phyloP scores from a whole-genome alignment of 2,797 vertebrate species.

The Hephaestus fuliginosus region DNA sequence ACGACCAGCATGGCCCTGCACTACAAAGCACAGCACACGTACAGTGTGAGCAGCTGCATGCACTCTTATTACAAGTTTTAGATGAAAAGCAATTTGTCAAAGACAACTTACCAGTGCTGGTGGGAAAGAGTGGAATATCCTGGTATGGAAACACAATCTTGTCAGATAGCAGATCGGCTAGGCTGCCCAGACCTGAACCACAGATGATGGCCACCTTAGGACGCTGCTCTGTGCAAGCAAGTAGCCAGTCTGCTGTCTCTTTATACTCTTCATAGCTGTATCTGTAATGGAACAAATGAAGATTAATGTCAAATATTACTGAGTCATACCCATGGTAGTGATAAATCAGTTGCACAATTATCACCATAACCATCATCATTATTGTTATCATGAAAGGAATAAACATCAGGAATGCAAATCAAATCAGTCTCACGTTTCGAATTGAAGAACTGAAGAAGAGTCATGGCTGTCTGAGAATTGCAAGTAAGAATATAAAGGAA shows the following conservation, averaged over 20 bases:
- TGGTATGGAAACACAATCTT: conserved; percentile 71
- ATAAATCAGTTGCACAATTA: not conserved
- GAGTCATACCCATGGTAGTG: not conserved
- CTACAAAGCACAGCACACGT: conserved; percentile 68
- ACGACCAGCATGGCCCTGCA: conserved; percentile 85
- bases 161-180: conserved; percentile 81
- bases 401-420: not conserved
- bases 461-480: not conserved
- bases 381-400: not conserved
- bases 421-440: not conserved
- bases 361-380: not conserved
- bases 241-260: conserved; percentile 85
- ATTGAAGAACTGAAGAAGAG: no score
- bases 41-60: conserved; percentile 25
- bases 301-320: conserved; percentile 3
- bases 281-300: conserved; percentile 46
- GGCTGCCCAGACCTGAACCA: conserved; percentile 84
- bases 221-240: conserved; percentile 55
- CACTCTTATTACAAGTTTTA: not conserved
- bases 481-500: not conserved
- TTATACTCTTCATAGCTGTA: conserved; percentile 82
- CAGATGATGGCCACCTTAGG: conserved; percentile 88
- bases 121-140: conserved; percentile 83
- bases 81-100: not conserved
- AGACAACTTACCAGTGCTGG: conserved; percentile 81